Base-by-base conservation (phyloP, 1,140 invertebrate species). In the Whitmania pigra region DNA sequence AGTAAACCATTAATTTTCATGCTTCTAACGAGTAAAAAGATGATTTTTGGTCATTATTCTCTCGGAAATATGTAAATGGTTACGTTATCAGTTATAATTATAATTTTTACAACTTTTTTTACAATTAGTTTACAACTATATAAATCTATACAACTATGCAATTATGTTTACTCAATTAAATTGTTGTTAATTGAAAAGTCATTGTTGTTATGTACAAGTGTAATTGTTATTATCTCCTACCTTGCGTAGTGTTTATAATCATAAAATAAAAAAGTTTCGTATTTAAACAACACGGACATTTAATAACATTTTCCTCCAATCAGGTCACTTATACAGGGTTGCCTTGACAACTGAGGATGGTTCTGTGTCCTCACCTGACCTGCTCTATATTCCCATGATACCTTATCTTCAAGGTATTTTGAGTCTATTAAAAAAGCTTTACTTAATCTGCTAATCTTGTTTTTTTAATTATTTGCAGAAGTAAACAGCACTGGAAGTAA, bases 301-400 rank as follows among this genome's bases (percentile, higher is more conserved):
- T 27, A 68, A 36, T 31, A 36, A 5, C 13, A 36, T 1, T 13
- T 9, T 31, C 11, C 11, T 31, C 57, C 57, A 31, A 25, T 25
- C 57, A 63, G 57, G 22, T 31, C 22, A 63, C 29, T 0, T 4
- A 0, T 63, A 63, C 15, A 63, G 20, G 57, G 57, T 63, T 25
- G 18, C 57, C 29, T 11, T 63, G 57, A 20, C 29, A 31, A 63
- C 57, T 13, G 22, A 63, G 57, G 9, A 6, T 1, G 57, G 57
- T 13, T 25, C 22, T 63, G 57, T n/a, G 20, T 63, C 57, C 22
- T 63, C 57, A 63, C 57, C 57, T 18, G 57, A 63, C 57, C 57
- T 63, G 11, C 22, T 63, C 18, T 63, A 25, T 13, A n/a, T 15
- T 31, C 57, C 57, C 4, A 25, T 13, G 22, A 31, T 63, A 7